These are phyloP conservation scores for Scomber japonicus DNA, from an alignment of 2,113 vertebrate species.

Conservation along the genomic window DNA sequence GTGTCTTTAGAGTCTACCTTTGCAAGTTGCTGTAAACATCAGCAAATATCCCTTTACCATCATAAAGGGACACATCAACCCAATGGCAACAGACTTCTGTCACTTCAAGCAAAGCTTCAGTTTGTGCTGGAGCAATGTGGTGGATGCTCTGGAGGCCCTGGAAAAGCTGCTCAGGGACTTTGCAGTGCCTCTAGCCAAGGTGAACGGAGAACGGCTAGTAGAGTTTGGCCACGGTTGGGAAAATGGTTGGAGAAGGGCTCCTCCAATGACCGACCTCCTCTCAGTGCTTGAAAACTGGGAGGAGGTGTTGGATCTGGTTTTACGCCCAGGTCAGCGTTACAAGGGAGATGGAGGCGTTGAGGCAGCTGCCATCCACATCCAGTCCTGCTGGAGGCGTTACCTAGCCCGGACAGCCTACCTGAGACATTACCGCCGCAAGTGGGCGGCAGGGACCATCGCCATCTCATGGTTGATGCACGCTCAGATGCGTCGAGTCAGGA, in stretches of 20 bases:
- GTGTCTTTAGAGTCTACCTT: conserved; percentile 68
- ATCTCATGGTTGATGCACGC: conserved; percentile 81
- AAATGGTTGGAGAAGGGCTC: conserved; percentile 51
- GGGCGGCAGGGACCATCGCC: conserved; percentile 87
- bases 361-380: conserved; percentile 83
- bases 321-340: conserved; percentile 85
- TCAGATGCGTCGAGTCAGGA: conserved; percentile 78
- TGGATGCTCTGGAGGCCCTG: conserved; percentile 77
- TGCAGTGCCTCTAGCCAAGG: conserved; percentile 83
- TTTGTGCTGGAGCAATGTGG: conserved; percentile 80
- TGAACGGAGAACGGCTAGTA: conserved; percentile 75
- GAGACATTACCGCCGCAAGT: conserved; percentile 71
- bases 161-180: conserved; percentile 84
- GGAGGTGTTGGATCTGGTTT: conserved; percentile 74
- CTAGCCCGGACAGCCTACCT: conserved; percentile 75
- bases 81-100: conserved; percentile 78
- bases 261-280: conserved; percentile 71
- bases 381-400: conserved; percentile 84
- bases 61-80: conserved; percentile 78
- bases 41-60: conserved; percentile 71
- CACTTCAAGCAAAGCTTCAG: conserved; percentile 83
- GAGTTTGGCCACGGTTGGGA: conserved; percentile 70
- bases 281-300: conserved; percentile 83
- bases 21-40: background rate
- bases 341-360: conserved; percentile 81